Base-by-base conservation (phyloP, 2,888 invertebrate species). In the Drosophila quinaria region DNA sequence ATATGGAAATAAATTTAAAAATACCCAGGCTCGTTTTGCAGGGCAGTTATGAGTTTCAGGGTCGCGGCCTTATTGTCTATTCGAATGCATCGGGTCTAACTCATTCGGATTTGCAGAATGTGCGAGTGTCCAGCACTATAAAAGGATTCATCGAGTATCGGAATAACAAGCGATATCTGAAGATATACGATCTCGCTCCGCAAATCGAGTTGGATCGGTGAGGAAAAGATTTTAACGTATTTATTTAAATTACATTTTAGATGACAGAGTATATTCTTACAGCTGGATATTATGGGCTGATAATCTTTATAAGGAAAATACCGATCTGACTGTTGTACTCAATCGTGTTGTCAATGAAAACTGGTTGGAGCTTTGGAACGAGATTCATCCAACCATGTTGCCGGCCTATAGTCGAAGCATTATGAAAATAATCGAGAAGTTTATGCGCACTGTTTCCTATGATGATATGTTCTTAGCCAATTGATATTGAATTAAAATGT, bases 391-490 rank as follows among this genome's bases (percentile, higher is more conserved):
- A n/a, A 46, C 49, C 1, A 29, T 73, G 5, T 9, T 74, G 42
- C 74, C 74, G 0, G 49, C 55, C 1, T 74, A 70, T n/a, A 49
- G 50, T 15, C 33, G 29, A 42, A 54, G 47, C 4, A 10, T 75
- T 11, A 8, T 11, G 1, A 60, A 46, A 17, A 4, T 51, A 4
- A 1, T 74, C 0, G 10, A 50, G 1, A 44, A 49, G 0, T 35
- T 70, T 0, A 10, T n/a, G 3, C 10, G 35, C 5, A 31, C 13
- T 4, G 17, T 61, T 9, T 1, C 76, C 22, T 79, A 81, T 19
- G 78, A 81, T 50, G 80, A 76, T 10, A 4, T 79, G 41, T 80
- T 76, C 44, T 31, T 71, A n/a, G 2, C n/a, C 4, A n/a, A 37
- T 11, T 51, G 6, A 51, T 11, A 49, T 29, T 29, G 2, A 17